Evolutionary conservation across 2,888 invertebrate species (phyloP).

Genomic region (Drosophila helvetica): DNA sequence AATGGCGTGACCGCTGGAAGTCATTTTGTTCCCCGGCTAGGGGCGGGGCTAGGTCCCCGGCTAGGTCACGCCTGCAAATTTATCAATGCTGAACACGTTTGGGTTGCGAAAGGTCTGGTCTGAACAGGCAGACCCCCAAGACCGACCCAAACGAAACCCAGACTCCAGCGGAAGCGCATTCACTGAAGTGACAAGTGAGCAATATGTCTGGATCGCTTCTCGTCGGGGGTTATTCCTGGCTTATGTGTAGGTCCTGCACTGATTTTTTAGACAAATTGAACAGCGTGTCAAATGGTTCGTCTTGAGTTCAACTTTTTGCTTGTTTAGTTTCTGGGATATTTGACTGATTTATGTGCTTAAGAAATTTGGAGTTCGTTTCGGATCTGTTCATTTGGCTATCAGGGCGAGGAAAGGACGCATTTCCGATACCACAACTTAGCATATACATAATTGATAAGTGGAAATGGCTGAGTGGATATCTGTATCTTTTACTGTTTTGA

Average conservation of each 20-base stretch:
- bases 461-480: no score
- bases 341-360: constrained; percentile 57
- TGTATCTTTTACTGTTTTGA: no score
- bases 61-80: constrained; percentile 50
- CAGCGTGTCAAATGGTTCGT: constrained; percentile 72
- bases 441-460: background rate
- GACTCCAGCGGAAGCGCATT: constrained; percentile 36
- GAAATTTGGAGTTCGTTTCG: constrained; percentile 17
- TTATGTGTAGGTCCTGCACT: constrained; percentile 11
- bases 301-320: constrained; percentile 22
- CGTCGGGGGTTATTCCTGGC: constrained; percentile 15
- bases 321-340: constrained; percentile 36
- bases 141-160: constrained; percentile 18
- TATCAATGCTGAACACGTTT: constrained; percentile 78
- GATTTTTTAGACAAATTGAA: constrained; percentile 71
- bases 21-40: constrained; percentile 48
- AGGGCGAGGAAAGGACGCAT: background rate
- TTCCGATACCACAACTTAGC: background rate
- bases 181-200: constrained; percentile 78
- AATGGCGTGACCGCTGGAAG: constrained; percentile 71
- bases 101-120: constrained; percentile 48
- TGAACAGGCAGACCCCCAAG: constrained; percentile 18
- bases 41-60: constrained; percentile 24
- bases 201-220: constrained; percentile 61
- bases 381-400: background rate